Conservation (phyloP, 23 tunicate genomes). For the Aplidium turbinatum region DNA sequence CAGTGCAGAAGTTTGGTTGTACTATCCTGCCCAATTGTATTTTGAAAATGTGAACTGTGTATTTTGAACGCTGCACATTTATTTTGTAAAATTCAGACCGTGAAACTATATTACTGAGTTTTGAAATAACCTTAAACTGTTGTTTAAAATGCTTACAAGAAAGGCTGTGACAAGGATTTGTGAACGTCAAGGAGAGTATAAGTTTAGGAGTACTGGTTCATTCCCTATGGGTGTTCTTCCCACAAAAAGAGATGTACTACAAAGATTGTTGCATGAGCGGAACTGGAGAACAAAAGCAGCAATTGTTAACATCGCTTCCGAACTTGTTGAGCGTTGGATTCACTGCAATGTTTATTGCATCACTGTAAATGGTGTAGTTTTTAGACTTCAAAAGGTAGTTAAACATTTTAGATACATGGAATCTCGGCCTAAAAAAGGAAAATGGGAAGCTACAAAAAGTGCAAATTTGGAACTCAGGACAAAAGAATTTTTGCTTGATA, state of each 20-base stretch:
- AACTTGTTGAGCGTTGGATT: slow-evolving; percentile 15
- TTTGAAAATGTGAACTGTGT: no score
- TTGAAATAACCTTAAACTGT: no score
- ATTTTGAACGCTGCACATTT: no score
- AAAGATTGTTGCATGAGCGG: neutral
- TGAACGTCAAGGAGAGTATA: no score
- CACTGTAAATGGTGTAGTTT: neutral
- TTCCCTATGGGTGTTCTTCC: slow-evolving; percentile 12
- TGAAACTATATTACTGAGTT: no score
- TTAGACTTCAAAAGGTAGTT: neutral
- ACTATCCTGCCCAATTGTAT: no score
- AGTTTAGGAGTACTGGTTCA: neutral
- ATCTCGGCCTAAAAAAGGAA: neutral
- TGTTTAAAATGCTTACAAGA: no score
- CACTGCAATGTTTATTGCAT: slow-evolving; percentile 28
- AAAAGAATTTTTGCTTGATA: neutral
- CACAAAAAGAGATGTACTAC: slow-evolving; percentile 26
- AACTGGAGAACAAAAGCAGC: slow-evolving; percentile 14
- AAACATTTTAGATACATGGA: slow-evolving; percentile 1
- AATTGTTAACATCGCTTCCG: slow-evolving; percentile 3
- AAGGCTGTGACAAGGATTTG: no score
- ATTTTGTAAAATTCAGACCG: no score
- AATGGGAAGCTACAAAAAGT: no score
- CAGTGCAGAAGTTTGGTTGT: no score
- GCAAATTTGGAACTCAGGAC: neutral